Evolutionary conservation across 2,113 vertebrate genomes (phyloP), one percentile per base, ranked within the genome.

Genomic region (Erythrolamprus reginae): DNA sequence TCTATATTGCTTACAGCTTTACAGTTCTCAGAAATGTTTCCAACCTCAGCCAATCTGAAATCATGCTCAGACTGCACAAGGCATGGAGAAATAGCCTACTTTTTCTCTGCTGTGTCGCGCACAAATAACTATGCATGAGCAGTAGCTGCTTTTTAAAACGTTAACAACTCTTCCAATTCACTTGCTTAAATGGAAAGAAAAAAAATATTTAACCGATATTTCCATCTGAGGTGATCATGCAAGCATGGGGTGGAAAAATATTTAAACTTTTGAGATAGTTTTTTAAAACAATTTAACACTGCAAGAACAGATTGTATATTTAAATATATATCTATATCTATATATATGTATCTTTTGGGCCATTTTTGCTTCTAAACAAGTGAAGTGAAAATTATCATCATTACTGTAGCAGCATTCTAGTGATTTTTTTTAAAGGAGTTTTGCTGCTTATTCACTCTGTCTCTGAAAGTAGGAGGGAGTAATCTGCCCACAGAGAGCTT

Each of bases 41-140:
- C 61, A 23, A 56, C 70, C 70, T 86, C 26, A 0, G 92, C 91
- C 95, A 95, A 94, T 95, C 95, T 93, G 93, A 94, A 85, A 51
- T 42, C 50, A 94, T 91, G 95, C 94, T 94, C 94, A 94, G 94
- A 92, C 89, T 89, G 0, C 88, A 4, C 0, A 10, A 84, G 51
- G 61, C 88, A 84, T 45, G 1, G 0, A 0, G 0, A 1, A 91
- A 91, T 33, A 86, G 1, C 8, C 53, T 84, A 0, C 1, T 90
- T 8, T 70, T 89, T 56, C 0, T 56, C 19, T 47, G 90, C 92
- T 84, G 88, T 4, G 2, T 77, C 85, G 24, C 17, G 56, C 93
- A 87, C 91, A 91, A 87, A 48, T 15, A 58, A 56, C 3, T 91
- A 91, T 88, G 90, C 86, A 84, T 38, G 84, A 55, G 89, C 86